Percentiles rank a stretch among this genome's conserved stretches.
Evolutionary conservation across 2,888 invertebrate species (phyloP).

Genomic region (Hirtodrosophila cameraria): DNA sequence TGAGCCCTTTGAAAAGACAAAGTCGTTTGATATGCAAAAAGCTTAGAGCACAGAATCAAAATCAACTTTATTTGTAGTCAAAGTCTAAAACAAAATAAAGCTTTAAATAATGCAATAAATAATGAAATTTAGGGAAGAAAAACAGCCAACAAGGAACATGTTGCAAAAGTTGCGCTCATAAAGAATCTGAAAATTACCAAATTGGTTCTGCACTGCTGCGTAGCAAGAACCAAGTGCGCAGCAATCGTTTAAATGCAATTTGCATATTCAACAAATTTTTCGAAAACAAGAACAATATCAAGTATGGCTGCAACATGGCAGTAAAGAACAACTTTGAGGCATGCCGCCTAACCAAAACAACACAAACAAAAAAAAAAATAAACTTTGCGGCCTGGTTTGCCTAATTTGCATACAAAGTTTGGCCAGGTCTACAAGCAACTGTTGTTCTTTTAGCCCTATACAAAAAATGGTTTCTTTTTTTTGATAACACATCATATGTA

Average conservation of each 20-base stretch:
- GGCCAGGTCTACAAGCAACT: slow-evolving; percentile 5
- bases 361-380: slow-evolving; percentile 8
- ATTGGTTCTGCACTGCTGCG: slow-evolving; percentile 29
- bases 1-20: background rate
- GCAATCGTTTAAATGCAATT: slow-evolving; percentile 53
- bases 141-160: background rate
- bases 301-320: slow-evolving; percentile 9
- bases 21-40: slow-evolving; percentile 32
- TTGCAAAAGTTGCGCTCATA: slow-evolving; percentile 22
- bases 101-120: slow-evolving; percentile 47
- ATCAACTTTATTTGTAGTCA: background rate
- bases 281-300: slow-evolving; percentile 15
- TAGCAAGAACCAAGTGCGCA: background rate
- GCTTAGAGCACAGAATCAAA: background rate
- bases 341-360: slow-evolving; percentile 18
- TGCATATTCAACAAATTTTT: slow-evolving; percentile 61
- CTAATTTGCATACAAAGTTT: slow-evolving; percentile 62
- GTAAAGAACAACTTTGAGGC: slow-evolving; percentile 39
- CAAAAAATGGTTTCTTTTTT: slow-evolving; percentile 37
- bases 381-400: slow-evolving; percentile 35
- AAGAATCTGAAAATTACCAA: slow-evolving; percentile 33
- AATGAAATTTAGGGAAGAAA: slow-evolving; percentile 29
- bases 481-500: slow-evolving; percentile 68
- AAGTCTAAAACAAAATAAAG: slow-evolving; percentile 31
- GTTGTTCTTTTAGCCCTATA: slow-evolving; percentile 17